Conservation (phyloP, 2,113 vertebrate species). For the Phasianus colchicus region DNA sequence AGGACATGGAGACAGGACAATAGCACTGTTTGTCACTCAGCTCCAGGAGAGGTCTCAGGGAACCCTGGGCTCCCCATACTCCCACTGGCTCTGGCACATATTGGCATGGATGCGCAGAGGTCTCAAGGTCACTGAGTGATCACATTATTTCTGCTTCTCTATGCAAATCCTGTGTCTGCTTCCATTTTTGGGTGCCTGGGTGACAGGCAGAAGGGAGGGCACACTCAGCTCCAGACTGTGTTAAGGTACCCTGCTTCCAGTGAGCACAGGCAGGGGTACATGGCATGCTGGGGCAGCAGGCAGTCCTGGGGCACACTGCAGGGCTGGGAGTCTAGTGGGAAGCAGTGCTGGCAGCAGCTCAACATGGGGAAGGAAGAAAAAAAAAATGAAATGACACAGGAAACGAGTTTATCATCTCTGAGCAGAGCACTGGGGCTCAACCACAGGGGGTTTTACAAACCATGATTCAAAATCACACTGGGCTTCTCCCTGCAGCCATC, state of each 20-base stretch:
- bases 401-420: neutral
- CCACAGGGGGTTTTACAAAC: neutral
- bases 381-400: neutral
- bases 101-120: rapidly evolving
- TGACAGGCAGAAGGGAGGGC: rapidly evolving
- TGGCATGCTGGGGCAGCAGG: neutral
- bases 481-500: neutral
- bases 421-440: neutral
- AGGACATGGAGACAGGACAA: neutral
- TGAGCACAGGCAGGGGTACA: rapidly evolving
- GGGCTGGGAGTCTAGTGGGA: neutral
- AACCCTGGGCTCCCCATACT: neutral
- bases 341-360: neutral
- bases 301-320: rapidly evolving
- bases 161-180: neutral
- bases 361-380: neutral
- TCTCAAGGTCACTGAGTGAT: neutral
- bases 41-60: neutral
- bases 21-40: neutral
- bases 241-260: neutral
- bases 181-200: rapidly evolving
- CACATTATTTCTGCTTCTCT: neutral
- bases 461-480: neutral
- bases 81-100: rapidly evolving
- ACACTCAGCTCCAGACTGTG: rapidly evolving